phyloP scores from a whole-genome alignment of 2,113 vertebrate species.

The Pavo muticus region DNA sequence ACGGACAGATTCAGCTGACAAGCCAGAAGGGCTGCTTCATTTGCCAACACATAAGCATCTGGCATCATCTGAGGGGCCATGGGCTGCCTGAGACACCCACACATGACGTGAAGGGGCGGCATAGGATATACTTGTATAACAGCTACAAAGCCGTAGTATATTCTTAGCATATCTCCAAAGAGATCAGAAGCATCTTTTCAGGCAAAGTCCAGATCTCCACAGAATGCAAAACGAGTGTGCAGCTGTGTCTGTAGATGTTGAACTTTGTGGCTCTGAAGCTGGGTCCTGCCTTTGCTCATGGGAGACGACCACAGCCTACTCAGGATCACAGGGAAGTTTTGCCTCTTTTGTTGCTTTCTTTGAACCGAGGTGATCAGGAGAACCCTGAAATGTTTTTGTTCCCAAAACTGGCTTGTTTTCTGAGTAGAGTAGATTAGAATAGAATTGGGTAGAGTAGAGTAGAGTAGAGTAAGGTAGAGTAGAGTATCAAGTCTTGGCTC shows the following conservation, averaged over 20 bases:
- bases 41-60: background rate
- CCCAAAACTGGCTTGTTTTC: background rate
- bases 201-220: background rate
- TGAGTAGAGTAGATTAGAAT: background rate
- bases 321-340: background rate
- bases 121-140: background rate
- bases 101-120: background rate
- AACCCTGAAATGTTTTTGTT: background rate
- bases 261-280: too few species aligned
- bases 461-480: background rate
- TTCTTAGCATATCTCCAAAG: background rate
- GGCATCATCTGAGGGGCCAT: background rate
- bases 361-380: background rate
- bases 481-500: background rate
- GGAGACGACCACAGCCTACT: background rate
- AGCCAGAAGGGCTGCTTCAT: background rate
- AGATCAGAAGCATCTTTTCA: background rate
- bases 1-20: background rate
- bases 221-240: background rate
- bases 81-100: background rate
- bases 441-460: background rate
- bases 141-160: background rate
- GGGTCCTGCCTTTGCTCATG: background rate
- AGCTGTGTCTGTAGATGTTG: background rate
- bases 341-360: background rate